phyloP scores from a whole-genome alignment of 2,888 invertebrate genomes.

The Boloria euphrosyne region DNA sequence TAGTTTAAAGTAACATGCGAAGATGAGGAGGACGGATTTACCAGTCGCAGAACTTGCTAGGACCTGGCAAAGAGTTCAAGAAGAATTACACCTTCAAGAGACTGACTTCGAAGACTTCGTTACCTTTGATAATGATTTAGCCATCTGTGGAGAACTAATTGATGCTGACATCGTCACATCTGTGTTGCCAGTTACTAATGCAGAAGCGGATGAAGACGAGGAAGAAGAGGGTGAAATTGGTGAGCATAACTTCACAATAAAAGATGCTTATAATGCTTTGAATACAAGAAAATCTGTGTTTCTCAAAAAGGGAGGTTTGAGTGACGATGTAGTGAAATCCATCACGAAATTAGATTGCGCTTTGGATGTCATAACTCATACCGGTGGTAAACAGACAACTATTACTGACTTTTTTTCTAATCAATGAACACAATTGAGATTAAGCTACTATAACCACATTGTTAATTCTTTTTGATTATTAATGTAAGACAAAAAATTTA shows the following conservation, averaged over 20 bases:
- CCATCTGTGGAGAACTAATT: conserved; percentile 42
- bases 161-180: conserved; percentile 41
- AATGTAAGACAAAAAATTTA: too few relatives aligned
- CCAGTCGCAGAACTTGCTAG: too few relatives aligned
- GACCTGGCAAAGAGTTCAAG: too few relatives aligned
- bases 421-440: conserved; percentile 39
- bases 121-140: conserved; percentile 38
- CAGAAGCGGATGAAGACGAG: conserved; percentile 43
- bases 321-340: conserved; percentile 43
- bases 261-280: conserved; percentile 44
- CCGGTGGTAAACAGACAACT: conserved; percentile 44
- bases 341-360: conserved; percentile 44
- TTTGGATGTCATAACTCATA: conserved; percentile 44
- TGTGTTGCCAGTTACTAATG: conserved; percentile 41
- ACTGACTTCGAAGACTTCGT: conserved; percentile 25
- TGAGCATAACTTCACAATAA: conserved; percentile 42
- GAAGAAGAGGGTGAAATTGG: conserved; percentile 44
- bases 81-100: too few relatives aligned
- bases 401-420: conserved; percentile 43
- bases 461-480: too few relatives aligned
- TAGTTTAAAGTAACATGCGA: too few relatives aligned
- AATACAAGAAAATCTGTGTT: conserved; percentile 44
- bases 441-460: conserved; percentile 30
- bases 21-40: too few relatives aligned
- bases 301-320: conserved; percentile 43